These are phyloP conservation scores for Mylabris sibirica DNA, from an alignment of 2,888 invertebrate genomes.

Conservation along the genomic window DNA sequence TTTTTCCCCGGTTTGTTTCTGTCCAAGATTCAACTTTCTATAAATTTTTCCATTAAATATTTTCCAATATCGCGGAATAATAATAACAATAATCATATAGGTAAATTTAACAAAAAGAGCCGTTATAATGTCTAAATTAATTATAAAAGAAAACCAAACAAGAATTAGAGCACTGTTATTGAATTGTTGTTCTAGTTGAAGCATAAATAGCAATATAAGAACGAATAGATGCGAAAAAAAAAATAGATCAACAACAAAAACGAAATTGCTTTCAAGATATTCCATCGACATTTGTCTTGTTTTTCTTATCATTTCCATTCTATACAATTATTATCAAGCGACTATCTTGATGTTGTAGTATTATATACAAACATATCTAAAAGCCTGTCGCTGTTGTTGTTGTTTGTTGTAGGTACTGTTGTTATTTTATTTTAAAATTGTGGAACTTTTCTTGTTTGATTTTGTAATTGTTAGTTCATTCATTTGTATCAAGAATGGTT, in stretches of 20 bases:
- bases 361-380: not conserved
- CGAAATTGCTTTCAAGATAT: constrained; percentile 10
- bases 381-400: not conserved
- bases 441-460: not conserved
- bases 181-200: constrained; percentile 1
- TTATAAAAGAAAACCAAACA: not conserved
- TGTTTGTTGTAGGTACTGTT: too few relatives aligned
- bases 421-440: not conserved
- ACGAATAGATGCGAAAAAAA: not conserved
- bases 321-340: constrained; percentile 3
- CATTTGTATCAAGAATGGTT: constrained; percentile 42
- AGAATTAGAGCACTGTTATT: not conserved
- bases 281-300: constrained; percentile 8
- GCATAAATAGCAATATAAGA: not conserved
- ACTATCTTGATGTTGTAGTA: not conserved
- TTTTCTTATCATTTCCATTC: constrained; percentile 9
- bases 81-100: not conserved
- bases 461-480: constrained; percentile 41
- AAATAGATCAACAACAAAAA: not conserved
- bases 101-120: not conserved
- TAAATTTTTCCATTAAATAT: not conserved
- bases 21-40: constrained; percentile 1
- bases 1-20: not conserved
- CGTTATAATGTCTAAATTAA: not conserved
- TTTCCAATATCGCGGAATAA: not conserved